Conservation (phyloP, 2,113 vertebrate genomes). For the Hipposideros armiger region DNA sequence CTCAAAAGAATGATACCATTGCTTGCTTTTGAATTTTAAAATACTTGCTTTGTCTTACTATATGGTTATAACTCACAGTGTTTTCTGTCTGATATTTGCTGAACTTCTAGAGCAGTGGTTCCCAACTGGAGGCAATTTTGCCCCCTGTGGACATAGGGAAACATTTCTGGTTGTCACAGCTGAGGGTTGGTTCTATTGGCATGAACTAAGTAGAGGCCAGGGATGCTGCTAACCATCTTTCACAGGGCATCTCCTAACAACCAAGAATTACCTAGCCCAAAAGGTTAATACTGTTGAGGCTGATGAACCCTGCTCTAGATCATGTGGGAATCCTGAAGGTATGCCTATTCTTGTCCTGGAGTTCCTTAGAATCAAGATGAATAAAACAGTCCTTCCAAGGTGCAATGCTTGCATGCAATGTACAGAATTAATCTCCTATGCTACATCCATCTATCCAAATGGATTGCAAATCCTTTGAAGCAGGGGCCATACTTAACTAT, state of each 20-base stretch:
- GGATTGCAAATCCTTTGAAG: not conserved
- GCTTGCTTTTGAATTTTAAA: conserved; percentile 35
- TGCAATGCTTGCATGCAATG: not conserved
- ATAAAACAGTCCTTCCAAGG: not conserved
- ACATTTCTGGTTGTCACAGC: not conserved
- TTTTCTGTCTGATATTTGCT: conserved; percentile 31
- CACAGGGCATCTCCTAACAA: not conserved
- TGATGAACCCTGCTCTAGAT: not conserved
- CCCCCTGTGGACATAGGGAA: not conserved
- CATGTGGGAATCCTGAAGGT: not conserved
- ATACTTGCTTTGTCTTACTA: not conserved
- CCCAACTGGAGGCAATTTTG: not conserved
- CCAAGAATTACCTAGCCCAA: not conserved
- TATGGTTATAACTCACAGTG: not conserved
- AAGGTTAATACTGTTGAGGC: not conserved
- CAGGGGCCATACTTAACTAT: not conserved
- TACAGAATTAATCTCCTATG: not conserved
- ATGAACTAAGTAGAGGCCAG: not conserved
- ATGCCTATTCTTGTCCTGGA: not conserved
- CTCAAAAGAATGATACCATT: conserved; percentile 5
- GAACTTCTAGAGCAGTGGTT: not conserved
- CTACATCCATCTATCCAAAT: not conserved
- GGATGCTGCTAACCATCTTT: not conserved
- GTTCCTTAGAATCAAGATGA: not conserved
- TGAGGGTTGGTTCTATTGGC: not conserved